A percentile compares a stretch with the other conserved stretches of the same genome.
These are phyloP conservation scores for Peromyscus maniculatus DNA, from an alignment of 2,113 vertebrate genomes.

Conservation along the genomic window DNA sequence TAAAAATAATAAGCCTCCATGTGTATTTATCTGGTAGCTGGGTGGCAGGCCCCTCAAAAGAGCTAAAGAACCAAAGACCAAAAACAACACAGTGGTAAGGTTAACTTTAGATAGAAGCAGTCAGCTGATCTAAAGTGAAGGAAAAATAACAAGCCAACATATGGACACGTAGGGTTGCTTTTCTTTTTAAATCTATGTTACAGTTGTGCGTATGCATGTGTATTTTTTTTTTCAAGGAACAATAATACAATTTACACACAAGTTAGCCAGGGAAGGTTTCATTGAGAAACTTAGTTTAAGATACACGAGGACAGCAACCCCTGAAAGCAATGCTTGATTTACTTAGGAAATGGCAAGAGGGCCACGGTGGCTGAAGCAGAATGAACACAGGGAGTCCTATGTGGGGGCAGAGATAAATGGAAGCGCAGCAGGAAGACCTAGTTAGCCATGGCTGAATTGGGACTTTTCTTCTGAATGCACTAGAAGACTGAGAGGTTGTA, in stretches of 20 bases:
- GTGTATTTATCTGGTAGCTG: too few species aligned
- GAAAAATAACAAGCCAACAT: background rate
- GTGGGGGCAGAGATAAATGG: background rate
- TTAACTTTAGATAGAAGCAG: background rate
- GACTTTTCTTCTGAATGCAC: background rate
- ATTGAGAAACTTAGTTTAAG: background rate
- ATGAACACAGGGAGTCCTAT: background rate
- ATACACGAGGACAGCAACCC: background rate
- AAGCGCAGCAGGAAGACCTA: background rate
- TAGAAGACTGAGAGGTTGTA: background rate
- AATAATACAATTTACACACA: background rate
- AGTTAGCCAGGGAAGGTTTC: background rate
- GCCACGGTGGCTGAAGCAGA: background rate
- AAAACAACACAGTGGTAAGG: background rate
- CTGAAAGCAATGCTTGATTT: background rate
- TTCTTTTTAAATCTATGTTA: background rate
- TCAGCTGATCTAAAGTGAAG: background rate
- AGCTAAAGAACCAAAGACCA: too few species aligned
- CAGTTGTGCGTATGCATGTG: background rate
- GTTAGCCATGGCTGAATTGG: background rate
- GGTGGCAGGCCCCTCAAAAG: too few species aligned
- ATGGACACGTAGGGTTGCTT: background rate
- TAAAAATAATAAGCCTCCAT: too few species aligned
- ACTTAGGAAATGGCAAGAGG: background rate
- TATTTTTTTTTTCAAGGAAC: background rate